These are phyloP conservation scores for Pomatorhinus ruficollis DNA, from an alignment of 2,113 vertebrate species.

Conservation along the genomic window DNA sequence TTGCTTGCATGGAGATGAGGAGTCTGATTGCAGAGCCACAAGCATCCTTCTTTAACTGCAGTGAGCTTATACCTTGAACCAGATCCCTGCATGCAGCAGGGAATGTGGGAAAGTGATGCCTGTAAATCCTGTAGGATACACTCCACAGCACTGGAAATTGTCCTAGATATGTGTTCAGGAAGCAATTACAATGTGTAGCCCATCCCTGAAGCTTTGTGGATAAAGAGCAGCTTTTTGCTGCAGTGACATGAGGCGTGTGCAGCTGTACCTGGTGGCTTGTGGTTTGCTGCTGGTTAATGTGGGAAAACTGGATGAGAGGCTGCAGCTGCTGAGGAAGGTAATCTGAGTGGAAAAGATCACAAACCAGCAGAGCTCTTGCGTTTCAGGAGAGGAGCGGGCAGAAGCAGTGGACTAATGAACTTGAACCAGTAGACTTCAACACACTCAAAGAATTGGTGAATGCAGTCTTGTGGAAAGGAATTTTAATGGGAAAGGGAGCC, in stretches of 20 bases:
- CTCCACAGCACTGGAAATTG: neutral
- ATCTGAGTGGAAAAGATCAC: neutral
- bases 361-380: neutral
- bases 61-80: neutral
- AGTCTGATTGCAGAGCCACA: neutral
- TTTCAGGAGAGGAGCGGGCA: neutral
- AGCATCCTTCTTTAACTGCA: neutral
- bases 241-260: fast-evolving
- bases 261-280: neutral
- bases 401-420: slow-evolving; percentile 35
- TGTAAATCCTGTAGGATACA: neutral
- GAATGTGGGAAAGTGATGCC: neutral
- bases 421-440: slow-evolving; percentile 34
- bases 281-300: neutral
- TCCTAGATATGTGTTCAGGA: neutral
- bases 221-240: neutral
- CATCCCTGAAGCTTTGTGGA: neutral
- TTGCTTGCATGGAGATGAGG: neutral
- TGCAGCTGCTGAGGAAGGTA: neutral
- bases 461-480: slow-evolving; percentile 72
- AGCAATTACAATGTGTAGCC: neutral
- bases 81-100: fast-evolving
- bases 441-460: slow-evolving; percentile 35
- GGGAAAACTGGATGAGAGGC: slow-evolving; percentile 1
- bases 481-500: slow-evolving; percentile 63